These are phyloP conservation scores for Perithous albicinctus DNA, from an alignment of 2,888 invertebrate species.

Conservation along the genomic window DNA sequence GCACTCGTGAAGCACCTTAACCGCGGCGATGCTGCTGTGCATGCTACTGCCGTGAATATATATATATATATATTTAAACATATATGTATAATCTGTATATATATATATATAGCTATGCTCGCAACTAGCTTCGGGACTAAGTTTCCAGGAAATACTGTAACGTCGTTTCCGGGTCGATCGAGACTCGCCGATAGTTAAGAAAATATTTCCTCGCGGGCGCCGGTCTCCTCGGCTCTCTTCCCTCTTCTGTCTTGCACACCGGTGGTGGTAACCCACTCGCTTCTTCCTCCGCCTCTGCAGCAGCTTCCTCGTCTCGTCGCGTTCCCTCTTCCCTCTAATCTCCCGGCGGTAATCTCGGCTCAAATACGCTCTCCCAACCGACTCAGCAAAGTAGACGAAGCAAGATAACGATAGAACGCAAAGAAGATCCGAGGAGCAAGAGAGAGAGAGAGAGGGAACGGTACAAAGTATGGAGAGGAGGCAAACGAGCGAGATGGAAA, in stretches of 20 bases:
- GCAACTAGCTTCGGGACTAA: conserved; percentile 58
- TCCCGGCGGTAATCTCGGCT: conserved; percentile 58
- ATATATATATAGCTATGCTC: conserved; percentile 14
- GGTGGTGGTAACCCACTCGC: background rate
- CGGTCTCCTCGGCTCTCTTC: conserved; percentile 46
- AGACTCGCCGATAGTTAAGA: conserved; percentile 65
- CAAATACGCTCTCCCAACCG: conserved; percentile 33
- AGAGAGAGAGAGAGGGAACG: background rate
- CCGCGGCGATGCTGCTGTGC: conserved; percentile 32
- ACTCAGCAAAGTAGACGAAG: conserved; percentile 12
- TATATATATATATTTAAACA: background rate
- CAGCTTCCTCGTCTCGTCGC: conserved; percentile 53
- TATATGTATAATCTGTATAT: conserved; percentile 24
- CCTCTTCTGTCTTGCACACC: conserved; percentile 7
- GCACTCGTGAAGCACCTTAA: conserved; percentile 33
- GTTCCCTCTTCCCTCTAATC: conserved; percentile 59
- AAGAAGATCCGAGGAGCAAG: conserved; percentile 21
- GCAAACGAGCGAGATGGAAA: conserved; percentile 39
- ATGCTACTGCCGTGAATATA: conserved; percentile 30
- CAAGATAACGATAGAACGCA: conserved; percentile 38
- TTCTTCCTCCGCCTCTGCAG: conserved; percentile 38
- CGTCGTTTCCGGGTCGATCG: conserved; percentile 67
- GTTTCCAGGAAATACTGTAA: conserved; percentile 66
- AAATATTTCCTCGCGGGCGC: conserved; percentile 65
- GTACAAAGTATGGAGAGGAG: background rate